These are phyloP conservation scores for Diarsia mendica DNA, from an alignment of 2,888 invertebrate genomes.

Conservation along the genomic window DNA sequence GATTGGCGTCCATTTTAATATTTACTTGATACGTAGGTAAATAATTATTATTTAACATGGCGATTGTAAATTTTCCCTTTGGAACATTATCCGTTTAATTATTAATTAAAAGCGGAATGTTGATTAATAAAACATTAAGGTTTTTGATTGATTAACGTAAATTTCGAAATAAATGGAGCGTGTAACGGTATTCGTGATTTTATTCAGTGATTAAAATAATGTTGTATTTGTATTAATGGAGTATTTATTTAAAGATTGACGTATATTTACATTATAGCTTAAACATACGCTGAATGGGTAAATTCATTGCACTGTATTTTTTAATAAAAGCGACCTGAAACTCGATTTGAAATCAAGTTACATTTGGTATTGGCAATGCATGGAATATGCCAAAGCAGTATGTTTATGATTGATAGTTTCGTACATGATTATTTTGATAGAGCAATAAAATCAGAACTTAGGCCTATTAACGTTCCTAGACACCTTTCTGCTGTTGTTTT, in stretches of 20 bases:
- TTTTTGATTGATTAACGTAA: slow-evolving; percentile 34
- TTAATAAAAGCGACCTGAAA: not conserved
- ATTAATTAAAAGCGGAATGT: slow-evolving; percentile 45
- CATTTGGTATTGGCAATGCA: no score
- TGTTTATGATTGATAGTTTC: not conserved
- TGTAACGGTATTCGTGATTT: slow-evolving; percentile 14
- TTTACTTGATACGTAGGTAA: slow-evolving; percentile 32
- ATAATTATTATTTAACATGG: slow-evolving; percentile 25
- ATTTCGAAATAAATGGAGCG: slow-evolving; percentile 39
- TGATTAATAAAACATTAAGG: slow-evolving; percentile 39
- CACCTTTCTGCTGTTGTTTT: not conserved
- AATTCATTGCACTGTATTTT: not conserved
- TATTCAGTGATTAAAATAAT: not conserved
- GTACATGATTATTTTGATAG: not conserved
- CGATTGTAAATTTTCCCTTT: slow-evolving; percentile 42
- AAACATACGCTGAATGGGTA: not conserved
- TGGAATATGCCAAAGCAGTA: not conserved
- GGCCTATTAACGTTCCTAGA: not conserved
- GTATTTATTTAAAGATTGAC: no score
- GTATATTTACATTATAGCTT: not conserved
- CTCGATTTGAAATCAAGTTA: not conserved
- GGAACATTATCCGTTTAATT: slow-evolving; percentile 54
- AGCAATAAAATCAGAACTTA: not conserved
- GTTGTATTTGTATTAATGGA: not conserved
- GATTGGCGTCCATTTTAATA: slow-evolving; percentile 32